These are phyloP conservation scores for Ecdyonurus torrentis DNA, from an alignment of 2,888 invertebrate species.

Conservation along the genomic window DNA sequence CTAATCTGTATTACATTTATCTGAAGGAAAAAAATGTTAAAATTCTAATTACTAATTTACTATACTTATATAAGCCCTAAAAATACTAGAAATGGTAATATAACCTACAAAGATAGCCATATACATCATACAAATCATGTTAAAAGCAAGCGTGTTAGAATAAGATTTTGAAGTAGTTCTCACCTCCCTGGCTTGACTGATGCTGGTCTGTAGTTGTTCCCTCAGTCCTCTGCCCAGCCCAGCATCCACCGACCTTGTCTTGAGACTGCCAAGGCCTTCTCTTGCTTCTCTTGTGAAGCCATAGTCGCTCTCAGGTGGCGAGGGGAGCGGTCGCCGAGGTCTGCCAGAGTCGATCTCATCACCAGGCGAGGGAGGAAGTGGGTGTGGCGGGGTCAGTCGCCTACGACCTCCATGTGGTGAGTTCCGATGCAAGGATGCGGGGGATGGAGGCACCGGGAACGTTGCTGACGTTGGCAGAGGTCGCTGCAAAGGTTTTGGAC, in stretches of 20 bases:
- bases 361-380: neutral
- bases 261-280: slow-evolving; percentile 46
- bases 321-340: slow-evolving; percentile 37
- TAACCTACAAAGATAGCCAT: too few relatives aligned
- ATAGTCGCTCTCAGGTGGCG: slow-evolving; percentile 48
- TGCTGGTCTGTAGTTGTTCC: slow-evolving; percentile 32
- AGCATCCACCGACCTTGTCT: slow-evolving; percentile 73
- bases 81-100: too few relatives aligned
- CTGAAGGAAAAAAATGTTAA: too few relatives aligned
- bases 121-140: too few relatives aligned
- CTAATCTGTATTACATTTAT: too few relatives aligned
- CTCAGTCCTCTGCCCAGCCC: slow-evolving; percentile 39
- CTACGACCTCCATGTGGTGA: neutral
- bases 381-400: neutral
- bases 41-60: too few relatives aligned
- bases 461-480: neutral
- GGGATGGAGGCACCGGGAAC: neutral
- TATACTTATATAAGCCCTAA: too few relatives aligned
- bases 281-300: slow-evolving; percentile 20
- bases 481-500: neutral
- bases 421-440: neutral
- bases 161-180: too few relatives aligned
- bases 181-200: neutral
- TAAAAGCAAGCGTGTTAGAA: too few relatives aligned
- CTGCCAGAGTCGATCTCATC: slow-evolving; percentile 4